Evolutionary conservation across 2,113 vertebrate genomes (phyloP), one percentile per base, ranked within the genome.

Genomic region (Pardalotus punctatus): DNA sequence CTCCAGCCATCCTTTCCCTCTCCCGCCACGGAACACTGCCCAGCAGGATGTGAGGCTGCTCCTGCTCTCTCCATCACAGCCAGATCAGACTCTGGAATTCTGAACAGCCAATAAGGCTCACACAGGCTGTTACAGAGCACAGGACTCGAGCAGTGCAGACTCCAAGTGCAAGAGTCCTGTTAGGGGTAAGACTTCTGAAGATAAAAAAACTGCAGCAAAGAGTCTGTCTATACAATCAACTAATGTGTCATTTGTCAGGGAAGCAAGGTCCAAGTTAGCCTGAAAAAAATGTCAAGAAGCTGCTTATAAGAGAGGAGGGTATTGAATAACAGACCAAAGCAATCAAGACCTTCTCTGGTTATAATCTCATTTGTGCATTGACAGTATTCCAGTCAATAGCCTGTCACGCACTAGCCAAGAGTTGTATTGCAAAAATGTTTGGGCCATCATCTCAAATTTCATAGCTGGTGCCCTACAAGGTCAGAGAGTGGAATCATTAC

Each of bases 341-440:
- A 91, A 95, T 85, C 95, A 81, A 91, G 86, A 64, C 78, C 21
- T 81, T 88, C 79, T 67, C 66, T 80, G 82, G 72, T 91, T 94
- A 90, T 94, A 97, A 96, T 95, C 88, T 94, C 93, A 94, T 96
- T 93, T 96, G 81, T 53, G 91, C 81, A 90, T 65, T 93, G 92
- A 96, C 93, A 93, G 81, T 33, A 47, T 65, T 94, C 90, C 92
- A 95, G 96, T 96, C 96, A 95, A 96, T 91, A 96, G 83, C 58
- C 86, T 78, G 92, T 84, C 92, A 67, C 48, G 81, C 51, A 62
- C 78, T 80, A 57, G 88, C 93, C 53, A 89, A 86, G 89, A 81
- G 69, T 64, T 45, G 73, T 65, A 81, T 51, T 74, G 84, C 85
- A 90, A 82, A 95, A 96, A 73, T 77, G 91, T 92, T 97, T 79